phyloP scores from a whole-genome alignment of 1,140 invertebrate species.

The Lordiphosa collinella region DNA sequence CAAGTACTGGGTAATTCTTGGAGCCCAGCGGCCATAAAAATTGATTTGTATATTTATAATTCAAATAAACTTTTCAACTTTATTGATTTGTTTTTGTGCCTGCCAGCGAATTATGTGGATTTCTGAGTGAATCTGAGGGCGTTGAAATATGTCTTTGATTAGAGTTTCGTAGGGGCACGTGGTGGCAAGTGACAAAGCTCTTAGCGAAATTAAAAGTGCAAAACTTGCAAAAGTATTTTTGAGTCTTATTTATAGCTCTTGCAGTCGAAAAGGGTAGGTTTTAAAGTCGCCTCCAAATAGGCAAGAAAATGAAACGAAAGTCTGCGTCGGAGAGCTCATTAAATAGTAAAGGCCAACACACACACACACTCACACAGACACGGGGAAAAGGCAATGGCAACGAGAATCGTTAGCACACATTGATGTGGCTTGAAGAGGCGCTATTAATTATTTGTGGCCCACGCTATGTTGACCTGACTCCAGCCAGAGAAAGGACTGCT shows the following conservation, averaged over 20 bases:
- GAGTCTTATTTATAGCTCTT: conserved; percentile 45
- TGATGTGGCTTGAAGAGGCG: conserved; percentile 37
- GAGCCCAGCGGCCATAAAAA: conserved; percentile 41
- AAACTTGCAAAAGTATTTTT: conserved; percentile 28
- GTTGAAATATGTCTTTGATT: too few species aligned
- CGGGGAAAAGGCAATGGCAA: conserved; percentile 10
- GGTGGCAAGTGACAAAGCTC: conserved; percentile 28
- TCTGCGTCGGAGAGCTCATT: conserved; percentile 59
- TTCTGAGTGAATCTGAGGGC: background rate
- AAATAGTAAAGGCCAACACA: conserved; percentile 51
- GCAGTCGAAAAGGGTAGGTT: conserved; percentile 40
- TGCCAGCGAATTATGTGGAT: background rate
- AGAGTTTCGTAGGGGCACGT: too few species aligned
- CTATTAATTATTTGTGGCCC: conserved; percentile 60
- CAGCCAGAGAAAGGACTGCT: conserved; percentile 1
- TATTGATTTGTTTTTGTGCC: conserved; percentile 56
- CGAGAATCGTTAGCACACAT: conserved; percentile 50
- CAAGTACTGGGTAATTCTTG: conserved; percentile 38
- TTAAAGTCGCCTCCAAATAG: conserved; percentile 38
- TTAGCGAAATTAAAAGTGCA: conserved; percentile 48
- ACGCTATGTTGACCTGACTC: background rate
- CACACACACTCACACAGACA: background rate
- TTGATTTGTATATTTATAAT: conserved; percentile 72
- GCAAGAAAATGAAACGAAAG: conserved; percentile 15
- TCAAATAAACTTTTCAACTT: conserved; percentile 67